These are phyloP conservation scores for Drosophila demipolita DNA, from an alignment of 2,888 invertebrate genomes.

Conservation along the genomic window DNA sequence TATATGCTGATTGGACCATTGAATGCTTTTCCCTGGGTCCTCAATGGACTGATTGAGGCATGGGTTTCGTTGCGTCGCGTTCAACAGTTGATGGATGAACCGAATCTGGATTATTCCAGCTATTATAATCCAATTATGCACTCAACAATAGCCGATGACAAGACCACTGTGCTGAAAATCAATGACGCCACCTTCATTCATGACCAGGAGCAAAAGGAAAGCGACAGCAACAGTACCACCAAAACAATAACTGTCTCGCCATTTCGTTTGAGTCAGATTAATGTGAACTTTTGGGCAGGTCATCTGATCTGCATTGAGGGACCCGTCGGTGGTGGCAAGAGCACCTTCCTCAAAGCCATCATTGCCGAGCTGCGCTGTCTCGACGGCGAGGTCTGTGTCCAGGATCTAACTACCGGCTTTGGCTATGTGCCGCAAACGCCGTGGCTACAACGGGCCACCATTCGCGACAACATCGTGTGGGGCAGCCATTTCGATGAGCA, in stretches of 20 bases:
- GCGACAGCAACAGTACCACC: slow-evolving; percentile 2
- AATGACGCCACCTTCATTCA: slow-evolving; percentile 87
- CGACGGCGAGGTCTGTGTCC: slow-evolving; percentile 89
- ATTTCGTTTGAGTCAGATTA: slow-evolving; percentile 81
- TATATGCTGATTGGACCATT: slow-evolving; percentile 98
- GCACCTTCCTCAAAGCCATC: slow-evolving; percentile 92
- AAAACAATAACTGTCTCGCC: slow-evolving; percentile 33
- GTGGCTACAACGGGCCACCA: slow-evolving; percentile 96
- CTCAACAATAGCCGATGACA: slow-evolving; percentile 23
- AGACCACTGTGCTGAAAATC: slow-evolving; percentile 85
- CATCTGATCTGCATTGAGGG: slow-evolving; percentile 95
- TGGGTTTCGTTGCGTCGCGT: slow-evolving; percentile 97
- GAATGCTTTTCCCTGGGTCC: slow-evolving; percentile 99
- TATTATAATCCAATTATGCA: slow-evolving; percentile 84
- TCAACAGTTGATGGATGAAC: slow-evolving; percentile 90
- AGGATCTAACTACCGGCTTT: slow-evolving; percentile 90
- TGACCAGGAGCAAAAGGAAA: slow-evolving; percentile 41
- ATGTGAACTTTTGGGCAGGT: slow-evolving; percentile 86
- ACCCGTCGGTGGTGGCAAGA: slow-evolving; percentile 96
- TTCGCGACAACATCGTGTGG: slow-evolving; percentile 97
- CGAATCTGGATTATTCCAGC: slow-evolving; percentile 83
- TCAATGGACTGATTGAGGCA: slow-evolving; percentile 98
- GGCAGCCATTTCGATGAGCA: slow-evolving; percentile 92
- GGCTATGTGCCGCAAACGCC: slow-evolving; percentile 95
- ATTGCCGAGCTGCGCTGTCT: slow-evolving; percentile 92